Evolutionary conservation across 2,888 invertebrate genomes (phyloP).

Genomic region (Pteria penguin): DNA sequence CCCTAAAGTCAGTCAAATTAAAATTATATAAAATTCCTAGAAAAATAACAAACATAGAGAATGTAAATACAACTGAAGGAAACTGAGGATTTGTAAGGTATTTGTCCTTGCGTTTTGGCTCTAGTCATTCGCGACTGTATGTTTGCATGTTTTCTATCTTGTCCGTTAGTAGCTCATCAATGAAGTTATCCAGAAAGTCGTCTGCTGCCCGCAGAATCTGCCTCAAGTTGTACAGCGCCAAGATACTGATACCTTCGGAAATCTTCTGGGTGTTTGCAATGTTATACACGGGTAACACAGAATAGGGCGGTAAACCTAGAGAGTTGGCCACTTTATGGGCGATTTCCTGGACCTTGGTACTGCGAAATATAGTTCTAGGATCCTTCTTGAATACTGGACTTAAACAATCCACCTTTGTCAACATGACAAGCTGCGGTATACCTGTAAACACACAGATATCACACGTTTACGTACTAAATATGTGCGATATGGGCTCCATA

Average conservation of each 20-base stretch:
- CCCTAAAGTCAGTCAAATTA: too few relatives aligned
- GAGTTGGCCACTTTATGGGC: conserved; percentile 20
- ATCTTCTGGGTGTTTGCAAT: conserved; percentile 9
- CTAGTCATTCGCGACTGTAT: too few relatives aligned
- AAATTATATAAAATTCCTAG: too few relatives aligned
- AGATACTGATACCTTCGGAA: conserved; percentile 4
- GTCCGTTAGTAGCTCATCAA: conserved; percentile 21
- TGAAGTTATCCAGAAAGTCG: conserved; percentile 27
- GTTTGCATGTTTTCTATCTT: too few relatives aligned
- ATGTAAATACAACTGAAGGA: too few relatives aligned
- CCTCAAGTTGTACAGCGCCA: conserved; percentile 31
- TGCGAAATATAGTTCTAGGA: conserved; percentile 13
- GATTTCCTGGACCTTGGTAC: conserved; percentile 19
- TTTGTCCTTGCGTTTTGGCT: too few relatives aligned
- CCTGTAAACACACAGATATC: conserved; percentile 6
- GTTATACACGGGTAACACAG: conserved; percentile 33
- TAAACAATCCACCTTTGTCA: conserved; percentile 32
- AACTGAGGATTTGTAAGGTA: too few relatives aligned
- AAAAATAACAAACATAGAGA: too few relatives aligned
- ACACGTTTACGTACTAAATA: not conserved
- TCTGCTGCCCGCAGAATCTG: conserved; percentile 30
- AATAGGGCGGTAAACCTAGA: conserved; percentile 22
- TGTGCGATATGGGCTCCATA: too few relatives aligned
- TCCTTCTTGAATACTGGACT: conserved; percentile 9
- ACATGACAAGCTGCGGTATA: conserved; percentile 28